Percentiles rank a stretch among this genome's conserved stretches.
phyloP scores from a whole-genome alignment of 2,888 invertebrate genomes.

The Drosophila nr. fundita region DNA sequence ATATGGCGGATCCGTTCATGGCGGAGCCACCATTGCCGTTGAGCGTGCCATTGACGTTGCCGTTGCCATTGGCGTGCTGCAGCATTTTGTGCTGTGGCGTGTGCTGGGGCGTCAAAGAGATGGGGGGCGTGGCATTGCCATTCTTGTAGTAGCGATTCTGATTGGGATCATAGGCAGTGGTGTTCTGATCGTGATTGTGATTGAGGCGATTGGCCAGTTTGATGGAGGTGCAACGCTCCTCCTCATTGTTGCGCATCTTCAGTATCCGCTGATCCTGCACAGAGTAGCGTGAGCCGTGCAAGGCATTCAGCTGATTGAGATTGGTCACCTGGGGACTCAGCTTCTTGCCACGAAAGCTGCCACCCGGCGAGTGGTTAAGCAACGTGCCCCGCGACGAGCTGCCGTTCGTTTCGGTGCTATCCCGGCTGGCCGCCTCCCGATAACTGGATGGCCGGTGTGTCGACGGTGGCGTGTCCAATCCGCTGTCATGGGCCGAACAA shows the following conservation, averaged over 20 bases:
- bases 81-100: constrained; percentile 80
- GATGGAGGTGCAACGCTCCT: constrained; percentile 83
- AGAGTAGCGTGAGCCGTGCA: constrained; percentile 83
- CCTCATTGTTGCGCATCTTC: constrained; percentile 84
- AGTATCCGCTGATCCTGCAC: constrained; percentile 84
- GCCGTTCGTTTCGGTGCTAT: constrained; percentile 83
- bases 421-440: constrained; percentile 82
- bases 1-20: constrained; percentile 81
- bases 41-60: constrained; percentile 73
- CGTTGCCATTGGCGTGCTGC: constrained; percentile 70
- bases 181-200: constrained; percentile 72
- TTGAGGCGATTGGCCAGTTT: constrained; percentile 82
- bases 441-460: constrained; percentile 85
- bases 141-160: constrained; percentile 84
- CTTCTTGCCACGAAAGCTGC: constrained; percentile 83
- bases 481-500: constrained; percentile 86
- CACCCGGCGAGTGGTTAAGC: constrained; percentile 83
- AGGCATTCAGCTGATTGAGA: constrained; percentile 79
- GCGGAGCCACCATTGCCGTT: constrained; percentile 63
- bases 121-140: constrained; percentile 70
- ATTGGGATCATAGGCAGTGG: constrained; percentile 82
- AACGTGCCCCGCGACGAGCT: constrained; percentile 84
- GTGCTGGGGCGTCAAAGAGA: constrained; percentile 79
- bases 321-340: constrained; percentile 80
- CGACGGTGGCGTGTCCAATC: constrained; percentile 85